Conservation (phyloP, 64 coral and sea anemone genomes). For the Pocillopora verrucosa region DNA sequence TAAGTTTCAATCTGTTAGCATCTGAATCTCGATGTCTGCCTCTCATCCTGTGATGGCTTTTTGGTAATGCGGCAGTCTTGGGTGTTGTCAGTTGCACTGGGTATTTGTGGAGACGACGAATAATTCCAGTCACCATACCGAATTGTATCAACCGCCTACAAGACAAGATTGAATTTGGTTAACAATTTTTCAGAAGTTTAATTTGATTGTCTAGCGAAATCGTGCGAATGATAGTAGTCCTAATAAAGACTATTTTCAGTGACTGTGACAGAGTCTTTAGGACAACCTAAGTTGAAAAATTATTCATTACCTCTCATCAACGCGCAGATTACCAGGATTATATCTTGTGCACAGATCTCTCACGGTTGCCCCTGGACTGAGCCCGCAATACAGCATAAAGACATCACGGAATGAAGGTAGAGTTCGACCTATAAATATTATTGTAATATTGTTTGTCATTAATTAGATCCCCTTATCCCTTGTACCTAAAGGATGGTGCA, state of each 20-base stretch:
- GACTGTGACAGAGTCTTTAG: no score
- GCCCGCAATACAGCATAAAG: conserved; percentile 90
- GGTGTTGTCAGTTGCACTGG: conserved; percentile 42
- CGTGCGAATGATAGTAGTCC: no score
- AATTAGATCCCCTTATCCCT: neutral
- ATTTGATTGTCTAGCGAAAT: neutral
- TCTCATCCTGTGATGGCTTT: conserved; percentile 24
- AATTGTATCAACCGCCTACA: conserved; percentile 55
- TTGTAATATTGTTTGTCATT: no score
- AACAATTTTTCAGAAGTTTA: neutral
- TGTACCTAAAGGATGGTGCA: no score
- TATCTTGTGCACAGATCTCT: conserved; percentile 85
- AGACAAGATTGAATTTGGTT: neutral
- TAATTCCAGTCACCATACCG: conserved; percentile 58
- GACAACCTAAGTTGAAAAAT: neutral
- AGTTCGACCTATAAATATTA: conserved; percentile 40
- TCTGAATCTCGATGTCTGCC: neutral
- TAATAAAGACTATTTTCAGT: no score
- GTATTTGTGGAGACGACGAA: conserved; percentile 62
- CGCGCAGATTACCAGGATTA: conserved; percentile 65
- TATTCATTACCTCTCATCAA: conserved; percentile 81
- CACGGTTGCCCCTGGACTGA: conserved; percentile 88
- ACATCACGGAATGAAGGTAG: conserved; percentile 86
- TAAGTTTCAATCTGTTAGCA: neutral
- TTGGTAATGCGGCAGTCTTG: neutral